A percentile compares a stretch with the other conserved stretches of the same genome.
Evolutionary conservation across 1,140 invertebrate species (phyloP).

Genomic region (Cecropterus lyciades): DNA sequence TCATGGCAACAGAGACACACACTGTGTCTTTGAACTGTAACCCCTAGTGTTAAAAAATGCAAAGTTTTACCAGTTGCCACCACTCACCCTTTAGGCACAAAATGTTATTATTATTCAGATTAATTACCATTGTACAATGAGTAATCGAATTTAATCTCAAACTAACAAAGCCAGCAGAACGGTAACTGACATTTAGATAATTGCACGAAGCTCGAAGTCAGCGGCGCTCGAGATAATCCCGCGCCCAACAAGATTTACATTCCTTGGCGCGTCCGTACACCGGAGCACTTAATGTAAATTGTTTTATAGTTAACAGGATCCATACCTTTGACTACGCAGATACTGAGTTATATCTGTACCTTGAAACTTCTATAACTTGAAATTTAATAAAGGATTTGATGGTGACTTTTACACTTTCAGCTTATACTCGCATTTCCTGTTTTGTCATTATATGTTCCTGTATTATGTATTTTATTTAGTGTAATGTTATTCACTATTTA

Average conservation of each 20-base stretch:
- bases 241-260: constrained; percentile 15
- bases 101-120: background rate
- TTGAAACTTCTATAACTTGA: no score
- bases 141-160: background rate
- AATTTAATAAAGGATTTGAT: no score
- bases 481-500: no score
- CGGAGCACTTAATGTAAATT: constrained; percentile 26
- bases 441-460: no score
- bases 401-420: no score
- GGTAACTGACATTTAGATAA: constrained; percentile 24
- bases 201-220: constrained; percentile 16
- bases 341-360: background rate
- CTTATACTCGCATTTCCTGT: no score
- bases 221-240: constrained; percentile 22
- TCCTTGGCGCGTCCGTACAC: background rate
- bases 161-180: background rate
- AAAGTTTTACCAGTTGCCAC: no score
- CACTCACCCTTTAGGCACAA: no score
- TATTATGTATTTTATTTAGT: no score
- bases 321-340: background rate
- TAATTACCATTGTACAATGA: background rate
- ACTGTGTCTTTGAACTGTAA: no score
- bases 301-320: constrained; percentile 2
- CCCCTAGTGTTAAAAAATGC: no score
- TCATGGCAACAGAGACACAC: no score